A percentile compares a stretch with the other conserved stretches of the same genome.
phyloP scores from a whole-genome alignment of 2,888 invertebrate species.

The Acanthosepion esculentum region DNA sequence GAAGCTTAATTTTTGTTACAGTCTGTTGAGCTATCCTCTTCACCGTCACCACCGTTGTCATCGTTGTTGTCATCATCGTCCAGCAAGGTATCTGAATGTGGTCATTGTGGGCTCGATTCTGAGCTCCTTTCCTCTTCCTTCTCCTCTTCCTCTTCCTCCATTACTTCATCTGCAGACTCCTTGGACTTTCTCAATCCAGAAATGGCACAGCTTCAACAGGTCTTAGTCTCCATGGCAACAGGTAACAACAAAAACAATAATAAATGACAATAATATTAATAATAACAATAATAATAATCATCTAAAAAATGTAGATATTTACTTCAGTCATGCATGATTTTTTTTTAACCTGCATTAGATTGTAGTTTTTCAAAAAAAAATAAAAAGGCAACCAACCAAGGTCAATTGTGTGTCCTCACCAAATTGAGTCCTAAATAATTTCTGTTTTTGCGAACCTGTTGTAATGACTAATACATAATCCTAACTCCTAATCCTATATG shows the following conservation, averaged over 20 bases:
- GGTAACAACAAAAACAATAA: constrained; percentile 62
- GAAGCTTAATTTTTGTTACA: neutral
- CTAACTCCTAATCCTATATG: no score
- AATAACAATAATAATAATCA: neutral
- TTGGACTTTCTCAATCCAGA: constrained; percentile 76
- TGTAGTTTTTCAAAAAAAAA: neutral
- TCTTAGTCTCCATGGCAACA: constrained; percentile 76
- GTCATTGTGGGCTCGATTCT: constrained; percentile 46
- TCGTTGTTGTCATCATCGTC: neutral
- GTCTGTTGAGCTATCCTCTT: neutral
- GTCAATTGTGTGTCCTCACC: neutral
- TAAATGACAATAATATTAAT: neutral
- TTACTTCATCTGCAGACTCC: constrained; percentile 51
- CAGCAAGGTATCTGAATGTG: constrained; percentile 49
- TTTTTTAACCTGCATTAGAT: neutral
- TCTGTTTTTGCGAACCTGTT: no score
- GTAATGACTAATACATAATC: no score
- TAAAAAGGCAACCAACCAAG: neutral
- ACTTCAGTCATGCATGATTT: neutral
- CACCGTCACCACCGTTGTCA: neutral
- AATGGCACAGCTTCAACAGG: constrained; percentile 76
- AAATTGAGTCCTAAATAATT: no score
- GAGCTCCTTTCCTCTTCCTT: neutral
- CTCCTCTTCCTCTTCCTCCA: neutral
- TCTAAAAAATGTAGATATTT: neutral